These are phyloP conservation scores for Trichacis sp. DNA, from an alignment of 2,888 invertebrate species.

Conservation along the genomic window DNA sequence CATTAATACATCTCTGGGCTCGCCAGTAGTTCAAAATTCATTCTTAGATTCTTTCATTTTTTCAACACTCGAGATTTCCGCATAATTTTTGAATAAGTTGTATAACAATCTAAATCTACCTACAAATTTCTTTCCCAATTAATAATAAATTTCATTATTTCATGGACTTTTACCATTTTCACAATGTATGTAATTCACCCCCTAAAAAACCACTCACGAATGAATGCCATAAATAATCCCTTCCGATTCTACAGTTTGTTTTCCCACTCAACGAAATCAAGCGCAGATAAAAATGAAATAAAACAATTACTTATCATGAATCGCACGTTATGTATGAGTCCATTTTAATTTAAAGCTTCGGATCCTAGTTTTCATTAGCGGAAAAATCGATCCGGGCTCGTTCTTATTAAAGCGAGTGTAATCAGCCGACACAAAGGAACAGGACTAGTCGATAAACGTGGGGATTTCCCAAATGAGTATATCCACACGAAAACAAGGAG, in stretches of 20 bases:
- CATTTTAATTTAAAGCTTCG: constrained; percentile 1
- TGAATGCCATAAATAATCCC: background rate
- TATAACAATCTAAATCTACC: too few relatives aligned
- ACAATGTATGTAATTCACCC: too few relatives aligned
- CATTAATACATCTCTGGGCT: too few relatives aligned
- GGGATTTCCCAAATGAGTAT: constrained; percentile 12
- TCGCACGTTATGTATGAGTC: background rate
- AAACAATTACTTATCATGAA: background rate
- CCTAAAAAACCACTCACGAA: too few relatives aligned
- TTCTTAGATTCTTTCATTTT: too few relatives aligned
- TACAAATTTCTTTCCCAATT: too few relatives aligned
- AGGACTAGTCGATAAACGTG: constrained; percentile 16
- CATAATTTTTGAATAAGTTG: too few relatives aligned
- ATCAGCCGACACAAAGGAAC: constrained; percentile 18
- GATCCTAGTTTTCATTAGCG: constrained; percentile 11
- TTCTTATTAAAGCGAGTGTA: constrained; percentile 29
- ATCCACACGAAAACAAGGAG: constrained; percentile 15
- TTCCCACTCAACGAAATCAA: too few relatives aligned
- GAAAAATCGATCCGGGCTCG: constrained; percentile 12
- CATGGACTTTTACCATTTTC: too few relatives aligned
- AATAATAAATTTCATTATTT: too few relatives aligned
- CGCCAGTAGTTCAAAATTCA: too few relatives aligned
- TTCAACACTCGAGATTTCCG: too few relatives aligned
- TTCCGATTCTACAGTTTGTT: background rate
- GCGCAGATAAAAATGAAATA: background rate